phyloP scores from a whole-genome alignment of 2,113 vertebrate species.

The Eleginops maclovinus region DNA sequence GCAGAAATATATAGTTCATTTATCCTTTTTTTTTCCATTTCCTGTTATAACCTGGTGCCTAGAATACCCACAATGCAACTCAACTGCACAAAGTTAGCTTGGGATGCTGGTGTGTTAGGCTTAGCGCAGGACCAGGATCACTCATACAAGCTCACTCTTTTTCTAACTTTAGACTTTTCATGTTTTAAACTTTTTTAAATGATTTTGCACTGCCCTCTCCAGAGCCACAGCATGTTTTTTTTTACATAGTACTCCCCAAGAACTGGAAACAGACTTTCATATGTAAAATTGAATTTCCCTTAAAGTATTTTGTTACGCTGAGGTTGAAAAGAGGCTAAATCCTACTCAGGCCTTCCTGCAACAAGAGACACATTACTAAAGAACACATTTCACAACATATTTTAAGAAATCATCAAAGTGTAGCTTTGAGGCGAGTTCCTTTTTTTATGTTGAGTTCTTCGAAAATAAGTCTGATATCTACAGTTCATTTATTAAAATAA shows the following conservation, averaged over 20 bases:
- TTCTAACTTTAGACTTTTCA: neutral
- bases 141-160: neutral
- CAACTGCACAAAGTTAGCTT: no score
- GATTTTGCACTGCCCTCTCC: neutral
- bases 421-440: neutral
- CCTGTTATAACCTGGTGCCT: neutral
- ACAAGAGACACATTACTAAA: neutral
- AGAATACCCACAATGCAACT: slow-evolving; percentile 2
- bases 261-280: slow-evolving; percentile 7
- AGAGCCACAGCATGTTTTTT: neutral
- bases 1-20: neutral
- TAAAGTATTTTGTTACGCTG: neutral
- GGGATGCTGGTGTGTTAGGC: no score
- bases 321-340: slow-evolving; percentile 1
- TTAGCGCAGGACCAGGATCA: no score
- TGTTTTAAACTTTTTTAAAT: neutral
- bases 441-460: neutral
- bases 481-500: neutral
- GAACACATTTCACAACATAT: neutral
- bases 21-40: neutral
- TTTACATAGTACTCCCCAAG: neutral
- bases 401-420: neutral
- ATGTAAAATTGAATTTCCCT: slow-evolving; percentile 1
- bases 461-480: neutral
- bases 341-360: no score